These are phyloP conservation scores for Echiichthys vipera DNA, from an alignment of 2,797 vertebrate species.

Conservation along the genomic window DNA sequence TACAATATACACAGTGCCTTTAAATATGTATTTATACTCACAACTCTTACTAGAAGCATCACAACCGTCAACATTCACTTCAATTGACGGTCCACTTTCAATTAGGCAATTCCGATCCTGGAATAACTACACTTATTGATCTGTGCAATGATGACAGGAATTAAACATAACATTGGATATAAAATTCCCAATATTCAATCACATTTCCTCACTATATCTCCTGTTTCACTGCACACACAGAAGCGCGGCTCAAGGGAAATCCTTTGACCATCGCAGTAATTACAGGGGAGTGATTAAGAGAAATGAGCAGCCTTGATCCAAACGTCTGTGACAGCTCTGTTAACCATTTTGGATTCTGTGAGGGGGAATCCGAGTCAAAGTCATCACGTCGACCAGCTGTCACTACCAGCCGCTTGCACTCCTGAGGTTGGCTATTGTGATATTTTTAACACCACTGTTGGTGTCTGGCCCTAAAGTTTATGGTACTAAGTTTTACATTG, in stretches of 20 bases:
- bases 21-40: not conserved
- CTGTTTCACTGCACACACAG: not conserved
- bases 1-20: not conserved
- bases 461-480: not conserved
- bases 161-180: too few relatives aligned
- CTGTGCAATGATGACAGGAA: not conserved
- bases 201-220: conserved; percentile 9
- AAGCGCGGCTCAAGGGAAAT: conserved; percentile 43
- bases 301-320: conserved; percentile 48
- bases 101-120: not conserved
- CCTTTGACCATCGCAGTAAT: conserved; percentile 49
- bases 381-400: conserved; percentile 68
- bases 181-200: not conserved
- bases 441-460: not conserved
- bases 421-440: not conserved
- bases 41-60: not conserved
- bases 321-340: conserved; percentile 66
- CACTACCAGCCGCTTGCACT: conserved; percentile 2
- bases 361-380: conserved; percentile 57
- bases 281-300: conserved; percentile 60
- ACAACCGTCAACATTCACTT: not conserved
- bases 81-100: not conserved
- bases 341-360: conserved; percentile 40
- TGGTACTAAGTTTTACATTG: not conserved
- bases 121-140: not conserved